These are phyloP conservation scores for Calephelis perditalis DNA, from an alignment of 2,888 invertebrate species.

Conservation along the genomic window DNA sequence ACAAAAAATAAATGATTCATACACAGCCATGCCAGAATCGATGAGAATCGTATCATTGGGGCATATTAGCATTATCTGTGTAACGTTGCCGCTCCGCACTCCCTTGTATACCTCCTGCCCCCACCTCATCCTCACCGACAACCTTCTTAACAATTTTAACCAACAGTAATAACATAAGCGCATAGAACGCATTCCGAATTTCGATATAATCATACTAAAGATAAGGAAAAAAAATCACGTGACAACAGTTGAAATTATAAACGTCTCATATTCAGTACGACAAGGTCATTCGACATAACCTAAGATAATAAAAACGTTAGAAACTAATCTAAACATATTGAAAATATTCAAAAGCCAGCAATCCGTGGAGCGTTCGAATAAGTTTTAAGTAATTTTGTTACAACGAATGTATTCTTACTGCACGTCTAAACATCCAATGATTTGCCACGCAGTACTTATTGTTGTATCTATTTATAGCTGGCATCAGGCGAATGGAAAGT, in stretches of 20 bases:
- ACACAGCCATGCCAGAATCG: conserved; percentile 33
- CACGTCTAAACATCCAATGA: conserved; percentile 43
- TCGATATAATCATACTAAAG: conserved; percentile 49
- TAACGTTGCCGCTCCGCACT: conserved; percentile 58
- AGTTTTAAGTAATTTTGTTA: conserved; percentile 16
- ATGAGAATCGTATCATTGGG: conserved; percentile 42
- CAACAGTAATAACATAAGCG: conserved; percentile 43
- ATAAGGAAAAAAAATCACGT: conserved; percentile 53
- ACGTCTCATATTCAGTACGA: conserved; percentile 37
- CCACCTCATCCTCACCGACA: conserved; percentile 51
- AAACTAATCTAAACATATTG: conserved; percentile 3
- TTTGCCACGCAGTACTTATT: conserved; percentile 53
- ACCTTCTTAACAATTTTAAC: conserved; percentile 41
- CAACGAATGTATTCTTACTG: conserved; percentile 16
- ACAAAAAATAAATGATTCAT: too few relatives aligned
- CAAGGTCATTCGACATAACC: conserved; percentile 44
- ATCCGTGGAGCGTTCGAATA: conserved; percentile 9
- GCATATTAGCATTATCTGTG: conserved; percentile 55
- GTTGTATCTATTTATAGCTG: conserved; percentile 65
- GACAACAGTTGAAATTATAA: conserved; percentile 41
- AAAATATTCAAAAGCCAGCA: conserved; percentile 3
- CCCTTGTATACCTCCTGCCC: conserved; percentile 63
- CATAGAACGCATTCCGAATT: conserved; percentile 39
- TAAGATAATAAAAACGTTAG: conserved; percentile 8
- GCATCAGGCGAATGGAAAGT: conserved; percentile 67